Evolutionary conservation across 2,113 vertebrate species (phyloP).

Genomic region (Procavia capensis): DNA sequence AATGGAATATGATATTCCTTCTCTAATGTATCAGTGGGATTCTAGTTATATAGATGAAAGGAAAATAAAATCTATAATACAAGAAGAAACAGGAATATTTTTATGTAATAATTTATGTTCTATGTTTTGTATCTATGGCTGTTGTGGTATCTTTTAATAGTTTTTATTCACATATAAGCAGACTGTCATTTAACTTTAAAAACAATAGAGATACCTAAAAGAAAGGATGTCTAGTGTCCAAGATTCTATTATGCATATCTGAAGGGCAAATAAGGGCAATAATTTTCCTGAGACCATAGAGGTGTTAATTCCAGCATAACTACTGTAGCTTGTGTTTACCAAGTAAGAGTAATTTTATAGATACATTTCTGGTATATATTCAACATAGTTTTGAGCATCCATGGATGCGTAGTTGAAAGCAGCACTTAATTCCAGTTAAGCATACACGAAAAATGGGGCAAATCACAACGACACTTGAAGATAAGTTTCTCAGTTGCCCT

Average conservation of each 20-base stretch:
- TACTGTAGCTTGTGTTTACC: background rate
- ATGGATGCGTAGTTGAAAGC: background rate
- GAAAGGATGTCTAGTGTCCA: background rate
- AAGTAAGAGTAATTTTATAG: background rate
- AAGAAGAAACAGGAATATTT: constrained; percentile 44
- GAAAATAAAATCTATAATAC: constrained; percentile 36
- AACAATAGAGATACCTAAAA: background rate
- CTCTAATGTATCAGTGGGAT: constrained; percentile 1
- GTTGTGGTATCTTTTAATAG: constrained; percentile 26
- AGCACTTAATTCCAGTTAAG: background rate
- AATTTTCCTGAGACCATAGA: background rate
- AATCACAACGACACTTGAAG: constrained; percentile 30
- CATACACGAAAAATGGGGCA: background rate
- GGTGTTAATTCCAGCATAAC: background rate
- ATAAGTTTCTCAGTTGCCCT: background rate
- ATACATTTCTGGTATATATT: background rate
- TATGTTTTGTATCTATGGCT: constrained; percentile 24
- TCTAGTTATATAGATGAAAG: constrained; percentile 9
- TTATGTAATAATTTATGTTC: constrained; percentile 24
- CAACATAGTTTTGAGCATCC: background rate
- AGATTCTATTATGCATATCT: background rate
- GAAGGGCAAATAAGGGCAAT: background rate
- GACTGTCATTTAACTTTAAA: background rate
- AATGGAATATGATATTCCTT: background rate
- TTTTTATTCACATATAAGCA: constrained; percentile 1